Evolutionary conservation across 2,797 vertebrate genomes (phyloP).

Genomic region (Manis crassicaudata): DNA sequence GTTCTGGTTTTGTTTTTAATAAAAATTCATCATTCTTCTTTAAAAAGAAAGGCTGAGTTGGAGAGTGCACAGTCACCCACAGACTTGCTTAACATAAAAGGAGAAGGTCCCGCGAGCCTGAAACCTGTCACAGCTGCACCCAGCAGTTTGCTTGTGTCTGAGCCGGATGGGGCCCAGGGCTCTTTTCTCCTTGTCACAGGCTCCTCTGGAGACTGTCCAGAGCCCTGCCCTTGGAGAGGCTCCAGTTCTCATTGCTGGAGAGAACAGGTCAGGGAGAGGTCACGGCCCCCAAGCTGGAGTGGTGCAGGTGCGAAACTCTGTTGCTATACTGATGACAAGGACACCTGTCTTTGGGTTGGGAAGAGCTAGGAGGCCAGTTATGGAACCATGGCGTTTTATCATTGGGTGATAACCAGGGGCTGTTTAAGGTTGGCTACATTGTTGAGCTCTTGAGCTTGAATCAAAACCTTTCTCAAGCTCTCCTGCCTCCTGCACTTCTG

Average conservation of each 20-base stretch:
- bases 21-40: background rate
- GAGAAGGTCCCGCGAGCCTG: background rate
- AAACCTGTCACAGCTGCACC: background rate
- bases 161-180: background rate
- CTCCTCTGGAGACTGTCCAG: background rate
- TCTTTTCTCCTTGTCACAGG: background rate
- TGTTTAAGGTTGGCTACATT: fast-evolving
- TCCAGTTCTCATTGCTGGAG: background rate
- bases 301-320: background rate
- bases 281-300: fast-evolving
- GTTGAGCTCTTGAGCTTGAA: background rate
- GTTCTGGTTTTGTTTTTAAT: background rate
- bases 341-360: background rate
- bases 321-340: background rate
- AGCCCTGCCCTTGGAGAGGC: background rate
- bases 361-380: background rate
- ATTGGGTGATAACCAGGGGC: background rate
- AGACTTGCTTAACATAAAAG: background rate
- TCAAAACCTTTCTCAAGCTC: no score
- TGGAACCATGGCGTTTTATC: no score
- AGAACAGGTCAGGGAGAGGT: background rate
- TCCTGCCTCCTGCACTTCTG: background rate
- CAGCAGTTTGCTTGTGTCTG: background rate
- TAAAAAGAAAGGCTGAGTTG: background rate
- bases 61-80: fast-evolving